Base-by-base conservation (phyloP, 2,888 invertebrate species). In the Invenusta paracnida region DNA sequence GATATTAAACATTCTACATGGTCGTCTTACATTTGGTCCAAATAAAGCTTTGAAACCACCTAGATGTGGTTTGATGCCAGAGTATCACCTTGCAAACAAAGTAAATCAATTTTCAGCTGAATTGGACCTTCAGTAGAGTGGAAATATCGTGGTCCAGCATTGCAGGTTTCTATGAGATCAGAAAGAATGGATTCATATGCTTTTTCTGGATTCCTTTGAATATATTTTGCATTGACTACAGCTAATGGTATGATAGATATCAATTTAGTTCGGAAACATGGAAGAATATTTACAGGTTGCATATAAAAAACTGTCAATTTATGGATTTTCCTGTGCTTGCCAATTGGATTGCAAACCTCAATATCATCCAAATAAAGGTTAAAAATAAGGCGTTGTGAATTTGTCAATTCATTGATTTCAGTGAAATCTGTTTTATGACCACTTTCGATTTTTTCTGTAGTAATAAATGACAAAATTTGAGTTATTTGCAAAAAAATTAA, bases 171-270 rank as follows among this genome's bases (percentile, higher is more conserved):
- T n/a, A n/a, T n/a, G n/a, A n/a, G n/a, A n/a, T n/a, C n/a, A n/a
- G n/a, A n/a, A n/a, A n/a, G n/a, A n/a, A n/a, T n/a, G n/a, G n/a
- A n/a, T n/a, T n/a, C n/a, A n/a, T n/a, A n/a, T n/a, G n/a, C n/a
- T n/a, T 5, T 66, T 83, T n/a, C 66, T 28, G 25, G 31, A 30
- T 85, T 82, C 81, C 31, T 23, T 27, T 66, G n/a, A 30, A 87
- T 2, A 13, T 67, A 23, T 87, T 29, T 29, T 48, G 28, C 81
- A 86, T 30, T 2, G 29, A 28, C 67, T 0, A 29, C 66, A 67
- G 85, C 11, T 30, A 66, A 23, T 31, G 11, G 48, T 11, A 48
- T 11, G 17, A 48, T 48, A 48, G 48, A 17, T 48, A 48, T 48
- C 17, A 48, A 48, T 48, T 48, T 48, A 11, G 48, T 11, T 17